A percentile compares a stretch with the other conserved stretches of the same genome.
These are phyloP conservation scores for Acanthopagrus latus DNA, from an alignment of 2,797 vertebrate species.

Conservation along the genomic window DNA sequence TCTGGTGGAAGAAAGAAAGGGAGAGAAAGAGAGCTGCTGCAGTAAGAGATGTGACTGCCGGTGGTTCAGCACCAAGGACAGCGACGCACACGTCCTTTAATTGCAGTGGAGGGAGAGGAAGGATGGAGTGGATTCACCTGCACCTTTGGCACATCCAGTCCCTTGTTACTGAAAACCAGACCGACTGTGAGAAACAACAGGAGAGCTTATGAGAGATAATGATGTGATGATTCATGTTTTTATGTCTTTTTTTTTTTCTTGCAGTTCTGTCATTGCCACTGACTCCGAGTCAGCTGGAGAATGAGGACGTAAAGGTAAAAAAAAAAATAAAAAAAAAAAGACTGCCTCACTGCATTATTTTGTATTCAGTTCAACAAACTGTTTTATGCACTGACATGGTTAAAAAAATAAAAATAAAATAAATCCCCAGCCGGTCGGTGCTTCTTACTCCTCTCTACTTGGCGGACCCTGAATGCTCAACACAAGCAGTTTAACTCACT, in stretches of 20 bases:
- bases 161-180: background rate
- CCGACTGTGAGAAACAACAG: background rate
- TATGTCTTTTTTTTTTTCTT: conserved; percentile 28
- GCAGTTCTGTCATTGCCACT: conserved; percentile 83
- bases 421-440: background rate
- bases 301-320: conserved; percentile 83
- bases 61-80: conserved; percentile 84
- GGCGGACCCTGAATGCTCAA: background rate
- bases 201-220: background rate
- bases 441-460: background rate
- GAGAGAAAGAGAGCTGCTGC: conserved; percentile 9
- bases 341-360: too few relatives aligned
- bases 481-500: conserved; percentile 31
- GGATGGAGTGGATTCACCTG: conserved; percentile 39
- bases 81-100: conserved; percentile 48
- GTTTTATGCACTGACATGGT: background rate
- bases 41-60: conserved; percentile 7
- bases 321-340: conserved; percentile 59
- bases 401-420: too few relatives aligned
- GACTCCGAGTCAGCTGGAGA: conserved; percentile 80
- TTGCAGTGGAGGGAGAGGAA: background rate
- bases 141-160: conserved; percentile 40
- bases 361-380: background rate
- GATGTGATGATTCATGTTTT: conserved; percentile 2
- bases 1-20: too few relatives aligned